Evolutionary conservation across 2,797 vertebrate species (phyloP).

Genomic region (Malacoraja senta): DNA sequence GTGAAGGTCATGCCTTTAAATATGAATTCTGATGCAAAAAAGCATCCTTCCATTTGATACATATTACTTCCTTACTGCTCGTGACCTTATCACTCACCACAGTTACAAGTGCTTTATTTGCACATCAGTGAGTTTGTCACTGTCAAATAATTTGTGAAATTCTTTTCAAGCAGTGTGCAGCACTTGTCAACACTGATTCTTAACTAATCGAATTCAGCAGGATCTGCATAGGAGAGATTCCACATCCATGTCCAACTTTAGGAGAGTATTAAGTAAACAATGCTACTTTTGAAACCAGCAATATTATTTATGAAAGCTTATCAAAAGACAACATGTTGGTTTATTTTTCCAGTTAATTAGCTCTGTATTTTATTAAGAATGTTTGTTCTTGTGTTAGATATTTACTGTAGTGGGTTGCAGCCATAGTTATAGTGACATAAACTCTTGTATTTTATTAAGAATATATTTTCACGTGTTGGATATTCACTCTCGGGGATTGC

Average conservation of each 20-base stretch:
- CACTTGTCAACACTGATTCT: slow-evolving; percentile 6
- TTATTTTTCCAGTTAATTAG: background rate
- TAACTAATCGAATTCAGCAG: background rate
- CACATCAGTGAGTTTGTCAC: slow-evolving; percentile 15
- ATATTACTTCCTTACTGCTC: background rate
- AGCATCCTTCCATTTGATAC: background rate
- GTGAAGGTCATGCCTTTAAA: background rate
- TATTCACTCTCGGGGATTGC: background rate
- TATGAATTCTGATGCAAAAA: slow-evolving; percentile 2
- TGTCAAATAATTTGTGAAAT: background rate
- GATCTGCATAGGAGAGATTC: background rate
- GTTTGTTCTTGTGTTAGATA: background rate
- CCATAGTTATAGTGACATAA: background rate
- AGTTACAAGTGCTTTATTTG: slow-evolving; percentile 21
- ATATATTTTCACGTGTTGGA: background rate
- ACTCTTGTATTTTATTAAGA: background rate
- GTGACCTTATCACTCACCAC: background rate
- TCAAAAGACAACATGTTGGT: background rate
- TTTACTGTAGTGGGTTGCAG: background rate
- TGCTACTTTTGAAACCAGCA: background rate
- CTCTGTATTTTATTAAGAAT: background rate
- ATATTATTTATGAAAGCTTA: background rate
- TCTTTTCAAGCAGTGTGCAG: background rate
- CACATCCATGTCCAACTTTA: too few relatives aligned
- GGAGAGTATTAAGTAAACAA: background rate